Evolutionary conservation across 2,797 vertebrate genomes (phyloP).

Genomic region (Sphenodon punctatus): DNA sequence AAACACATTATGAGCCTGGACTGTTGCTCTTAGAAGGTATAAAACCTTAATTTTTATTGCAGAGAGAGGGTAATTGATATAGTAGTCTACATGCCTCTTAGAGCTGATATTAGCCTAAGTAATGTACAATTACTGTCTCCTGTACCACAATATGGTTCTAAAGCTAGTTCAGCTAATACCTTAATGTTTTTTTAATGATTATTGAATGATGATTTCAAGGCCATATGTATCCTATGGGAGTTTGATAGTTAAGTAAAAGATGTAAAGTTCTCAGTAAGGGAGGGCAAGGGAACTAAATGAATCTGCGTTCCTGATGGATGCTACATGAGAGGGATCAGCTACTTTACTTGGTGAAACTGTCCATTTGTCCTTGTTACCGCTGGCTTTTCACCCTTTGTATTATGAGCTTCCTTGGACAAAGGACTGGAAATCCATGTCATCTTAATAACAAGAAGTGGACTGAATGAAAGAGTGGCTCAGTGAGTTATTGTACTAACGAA

Average conservation of each 20-base stretch:
- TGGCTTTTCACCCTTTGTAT: not conserved
- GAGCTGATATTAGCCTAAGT: not conserved
- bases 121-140: constrained; percentile 15
- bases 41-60: constrained; percentile 3
- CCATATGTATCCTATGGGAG: constrained; percentile 57
- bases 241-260: constrained; percentile 64
- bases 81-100: constrained; percentile 4
- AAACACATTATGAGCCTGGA: constrained; percentile 6
- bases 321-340: not conserved
- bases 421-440: not conserved
- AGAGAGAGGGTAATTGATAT: constrained; percentile 6
- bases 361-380: constrained; percentile 18
- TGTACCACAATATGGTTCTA: not conserved
- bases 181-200: constrained; percentile 26
- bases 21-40: constrained; percentile 17
- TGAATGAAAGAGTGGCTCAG: not conserved
- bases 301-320: constrained; percentile 2
- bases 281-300: not conserved
- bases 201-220: constrained; percentile 18
- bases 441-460: not conserved
- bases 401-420: constrained; percentile 13
- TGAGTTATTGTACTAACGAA: not conserved
- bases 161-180: not conserved
- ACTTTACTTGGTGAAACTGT: not conserved
- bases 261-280: constrained; percentile 35